Conservation (phyloP, 2,797 vertebrate species). For the Melopsittacus undulatus region DNA sequence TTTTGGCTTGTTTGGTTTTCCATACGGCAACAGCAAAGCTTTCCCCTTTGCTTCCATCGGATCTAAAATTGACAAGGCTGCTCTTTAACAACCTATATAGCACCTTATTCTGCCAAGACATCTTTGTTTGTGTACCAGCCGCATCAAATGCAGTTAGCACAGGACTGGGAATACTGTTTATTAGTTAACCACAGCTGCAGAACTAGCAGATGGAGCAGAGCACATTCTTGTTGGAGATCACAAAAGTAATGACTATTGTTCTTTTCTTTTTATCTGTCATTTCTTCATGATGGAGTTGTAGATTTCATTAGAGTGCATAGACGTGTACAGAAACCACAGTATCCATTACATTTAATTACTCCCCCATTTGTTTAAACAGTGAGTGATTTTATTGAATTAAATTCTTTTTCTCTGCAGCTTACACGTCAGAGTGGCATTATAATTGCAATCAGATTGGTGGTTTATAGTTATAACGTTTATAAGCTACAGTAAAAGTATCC, state of each 20-base stretch:
- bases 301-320: not conserved
- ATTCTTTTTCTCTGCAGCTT: slow-evolving; percentile 6
- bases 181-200: slow-evolving; percentile 68
- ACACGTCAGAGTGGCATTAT: not conserved
- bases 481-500: not conserved
- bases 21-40: not conserved
- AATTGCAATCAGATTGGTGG: not conserved
- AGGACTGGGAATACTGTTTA: slow-evolving; percentile 53
- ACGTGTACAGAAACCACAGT: not conserved
- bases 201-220: slow-evolving; percentile 41
- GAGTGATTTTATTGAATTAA: slow-evolving; percentile 11
- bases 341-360: slow-evolving; percentile 16
- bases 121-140: slow-evolving; percentile 45
- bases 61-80: not conserved
- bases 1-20: slow-evolving; percentile 22
- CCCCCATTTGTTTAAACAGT: not conserved
- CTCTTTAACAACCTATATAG: slow-evolving; percentile 7
- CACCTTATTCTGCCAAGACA: slow-evolving; percentile 52
- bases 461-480: not conserved
- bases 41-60: not conserved
- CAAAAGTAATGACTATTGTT: slow-evolving; percentile 18
- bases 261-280: not conserved
- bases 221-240: slow-evolving; percentile 18
- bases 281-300: not conserved
- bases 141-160: slow-evolving; percentile 15